Base-by-base conservation (phyloP, 1,140 invertebrate genomes). In the Idris sp. region DNA sequence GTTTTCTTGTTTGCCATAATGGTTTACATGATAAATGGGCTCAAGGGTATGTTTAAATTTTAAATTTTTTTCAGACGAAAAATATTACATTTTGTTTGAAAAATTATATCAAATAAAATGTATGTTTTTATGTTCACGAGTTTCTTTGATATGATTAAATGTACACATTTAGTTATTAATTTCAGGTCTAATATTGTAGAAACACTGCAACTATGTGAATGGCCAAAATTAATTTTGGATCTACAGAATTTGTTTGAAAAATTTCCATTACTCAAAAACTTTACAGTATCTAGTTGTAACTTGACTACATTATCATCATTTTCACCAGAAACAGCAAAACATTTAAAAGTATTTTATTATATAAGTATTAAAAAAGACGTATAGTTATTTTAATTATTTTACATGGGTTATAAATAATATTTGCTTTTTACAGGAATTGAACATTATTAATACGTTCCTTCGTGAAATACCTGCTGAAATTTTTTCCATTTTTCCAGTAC, bases 381-480 rank as follows among this genome's bases (percentile, higher is more conserved):
- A n/a, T n/a, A n/a, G n/a, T n/a, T n/a, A n/a, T n/a, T n/a, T n/a
- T n/a, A n/a, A n/a, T n/a, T n/a, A n/a, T n/a, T n/a, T n/a, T n/a
- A n/a, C n/a, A n/a, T n/a, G n/a, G n/a, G n/a, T n/a, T n/a, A n/a
- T n/a, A n/a, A n/a, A n/a, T n/a, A n/a, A n/a, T n/a, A n/a, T n/a
- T n/a, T n/a, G n/a, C n/a, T n/a, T n/a, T n/a, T n/a, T n/a, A n/a
- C n/a, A 84, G 83, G 81, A 79, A 62, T 82, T 89, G 9, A 85
- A 84, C 25, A 84, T 89, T 10, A 86, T 78, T 1, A 85, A 81
- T 67, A 89, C 89, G 4, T 84, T 79, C 54, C 77, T 89, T 15
- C 72, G 76, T 1, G 33, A 81, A 11, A 56, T 89, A 4, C 80
- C 83, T 0, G 44, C 78, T 0, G 77, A 82, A 15, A 80, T 77